Base-by-base conservation (phyloP, 2,113 vertebrate species). In the Apodemus sylvaticus region DNA sequence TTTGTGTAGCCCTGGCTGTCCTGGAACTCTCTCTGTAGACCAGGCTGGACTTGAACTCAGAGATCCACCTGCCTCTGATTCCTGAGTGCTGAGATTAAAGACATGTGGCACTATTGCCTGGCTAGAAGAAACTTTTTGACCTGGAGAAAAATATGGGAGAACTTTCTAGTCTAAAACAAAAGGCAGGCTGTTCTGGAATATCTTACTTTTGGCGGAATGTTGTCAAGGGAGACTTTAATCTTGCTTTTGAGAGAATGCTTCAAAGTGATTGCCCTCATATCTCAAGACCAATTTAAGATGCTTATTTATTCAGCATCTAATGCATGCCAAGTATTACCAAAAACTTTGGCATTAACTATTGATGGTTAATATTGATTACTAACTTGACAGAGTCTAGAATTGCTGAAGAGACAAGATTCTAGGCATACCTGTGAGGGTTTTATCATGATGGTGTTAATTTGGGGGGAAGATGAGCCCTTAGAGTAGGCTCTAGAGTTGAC, bases 211-310 rank as follows among this genome's bases (percentile, higher is more conserved):
- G 26, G 42, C 29, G 91, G 42, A 82, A 76, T 51, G 51, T 39
- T 82, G 39, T 88, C 60, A 92, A 89, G 71, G 70, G 62, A 22
- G 58, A 62, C 11, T 81, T 76, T 86, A 93, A 81, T 62, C 13
- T 81, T 70, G 4, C 34, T 93, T 93, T 92, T 96, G 81, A 55
- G 87, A 93, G 86, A 60, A 22, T 17, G 12, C 74, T 78, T 78
- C 13, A 24, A 91, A 93, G 78, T 93, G 77, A 51, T 55, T 86
- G 4, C n/a, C 60, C 10, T 36, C 58, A 20, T 22, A n/a, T 62
- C 29, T 93, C 20, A 48, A 94, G 91, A 31, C 2, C 20, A 91
- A 74, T 85, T 90, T 68, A 90, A 91, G 36, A 71, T 70, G 68
- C 45, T 78, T 90, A 60, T 68, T 82, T 88, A 93, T 89, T 85